Evolutionary conservation across 37 sponge, comb jelly and placozoan genomes (phyloP).

Genomic region (Cladorhizidae sp.): DNA sequence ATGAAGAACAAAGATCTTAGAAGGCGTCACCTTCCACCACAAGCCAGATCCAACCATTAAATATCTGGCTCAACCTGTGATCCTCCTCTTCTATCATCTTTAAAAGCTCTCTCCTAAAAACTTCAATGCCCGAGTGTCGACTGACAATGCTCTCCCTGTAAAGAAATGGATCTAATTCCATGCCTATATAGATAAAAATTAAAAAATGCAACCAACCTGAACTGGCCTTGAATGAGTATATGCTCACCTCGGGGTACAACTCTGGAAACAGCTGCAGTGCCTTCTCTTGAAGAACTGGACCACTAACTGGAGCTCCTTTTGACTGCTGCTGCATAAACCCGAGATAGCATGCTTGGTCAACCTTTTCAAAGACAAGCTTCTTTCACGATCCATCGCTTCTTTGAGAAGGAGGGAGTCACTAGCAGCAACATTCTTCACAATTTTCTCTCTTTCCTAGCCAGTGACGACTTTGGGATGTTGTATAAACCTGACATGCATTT

Average conservation of each 20-base stretch:
- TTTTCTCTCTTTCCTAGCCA: not conserved
- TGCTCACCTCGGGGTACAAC: not conserved
- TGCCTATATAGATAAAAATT: not conserved
- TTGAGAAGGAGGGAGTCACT: not conserved
- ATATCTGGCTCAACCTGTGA: too few species aligned
- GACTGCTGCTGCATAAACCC: not conserved
- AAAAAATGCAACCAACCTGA: not conserved
- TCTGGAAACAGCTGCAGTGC: too few species aligned
- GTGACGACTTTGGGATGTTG: not conserved
- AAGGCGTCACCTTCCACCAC: slow-evolving; percentile 1
- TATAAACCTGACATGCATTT: not conserved
- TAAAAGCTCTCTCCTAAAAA: not conserved
- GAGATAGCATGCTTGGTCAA: slow-evolving; percentile 4
- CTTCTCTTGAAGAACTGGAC: too few species aligned
- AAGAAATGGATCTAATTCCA: not conserved
- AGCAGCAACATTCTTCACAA: not conserved
- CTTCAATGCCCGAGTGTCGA: slow-evolving; percentile 1
- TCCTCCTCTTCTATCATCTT: not conserved
- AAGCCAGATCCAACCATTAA: too few species aligned
- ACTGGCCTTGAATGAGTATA: not conserved
- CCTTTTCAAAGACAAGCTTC: not conserved
- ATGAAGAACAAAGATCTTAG: not conserved
- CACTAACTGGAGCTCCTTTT: not conserved
- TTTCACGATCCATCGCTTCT: not conserved
- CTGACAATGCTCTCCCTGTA: not conserved